A percentile compares a stretch with the other conserved stretches of the same genome.
These are phyloP conservation scores for Erithacus rubecula DNA, from an alignment of 2,797 vertebrate genomes.

Conservation along the genomic window DNA sequence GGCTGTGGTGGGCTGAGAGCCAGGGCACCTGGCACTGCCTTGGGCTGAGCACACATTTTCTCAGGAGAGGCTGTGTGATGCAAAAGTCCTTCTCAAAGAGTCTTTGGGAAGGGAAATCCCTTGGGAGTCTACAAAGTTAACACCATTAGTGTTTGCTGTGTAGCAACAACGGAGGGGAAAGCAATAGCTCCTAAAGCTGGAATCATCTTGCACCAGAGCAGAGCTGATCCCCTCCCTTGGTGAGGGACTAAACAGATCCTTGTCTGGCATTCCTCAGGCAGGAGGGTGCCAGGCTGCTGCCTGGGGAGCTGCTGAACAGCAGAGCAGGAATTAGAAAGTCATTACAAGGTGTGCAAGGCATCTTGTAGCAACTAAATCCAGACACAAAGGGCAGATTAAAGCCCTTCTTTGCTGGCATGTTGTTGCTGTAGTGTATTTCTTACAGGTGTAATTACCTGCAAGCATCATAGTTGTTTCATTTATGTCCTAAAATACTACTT, in stretches of 20 bases:
- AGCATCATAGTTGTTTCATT: conserved; percentile 4
- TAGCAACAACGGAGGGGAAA: background rate
- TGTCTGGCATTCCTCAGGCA: background rate
- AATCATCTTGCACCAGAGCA: background rate
- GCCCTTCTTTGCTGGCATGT: background rate
- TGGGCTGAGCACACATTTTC: background rate
- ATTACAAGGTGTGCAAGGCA: background rate
- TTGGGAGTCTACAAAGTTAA: background rate
- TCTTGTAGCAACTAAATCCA: background rate
- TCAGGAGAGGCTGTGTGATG: background rate
- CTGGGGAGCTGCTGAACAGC: background rate
- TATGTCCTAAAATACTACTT: conserved; percentile 17
- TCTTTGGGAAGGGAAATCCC: background rate
- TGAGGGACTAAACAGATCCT: background rate
- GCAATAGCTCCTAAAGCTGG: background rate
- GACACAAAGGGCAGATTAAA: background rate
- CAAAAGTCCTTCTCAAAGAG: background rate
- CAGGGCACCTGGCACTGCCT: background rate
- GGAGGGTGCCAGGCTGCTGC: background rate
- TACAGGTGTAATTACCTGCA: conserved; percentile 20
- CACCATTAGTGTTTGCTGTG: background rate
- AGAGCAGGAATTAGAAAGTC: background rate
- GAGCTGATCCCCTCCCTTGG: background rate
- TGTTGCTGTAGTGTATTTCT: background rate
- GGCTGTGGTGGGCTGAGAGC: background rate